These are phyloP conservation scores for Etheostoma spectabile DNA, from an alignment of 2,113 vertebrate genomes.

Conservation along the genomic window DNA sequence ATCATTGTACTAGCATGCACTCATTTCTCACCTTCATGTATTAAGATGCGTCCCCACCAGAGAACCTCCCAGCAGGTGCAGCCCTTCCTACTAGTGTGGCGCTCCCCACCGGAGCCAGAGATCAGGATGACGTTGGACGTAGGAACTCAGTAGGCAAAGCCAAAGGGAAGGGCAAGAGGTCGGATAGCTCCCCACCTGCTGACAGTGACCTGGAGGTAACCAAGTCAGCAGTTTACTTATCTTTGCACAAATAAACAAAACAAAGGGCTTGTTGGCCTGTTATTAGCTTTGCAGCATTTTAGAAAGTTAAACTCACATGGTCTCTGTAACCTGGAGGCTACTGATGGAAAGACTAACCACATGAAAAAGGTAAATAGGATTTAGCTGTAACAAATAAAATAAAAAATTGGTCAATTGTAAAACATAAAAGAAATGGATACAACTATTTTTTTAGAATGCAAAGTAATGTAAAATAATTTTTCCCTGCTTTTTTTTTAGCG, in stretches of 20 bases:
- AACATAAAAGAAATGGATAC: neutral
- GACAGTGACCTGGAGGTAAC: conserved; percentile 94
- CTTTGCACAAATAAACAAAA: neutral
- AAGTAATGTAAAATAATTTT: neutral
- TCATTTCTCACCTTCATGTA: neutral
- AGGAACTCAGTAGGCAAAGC: conserved; percentile 92
- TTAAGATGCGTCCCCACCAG: conserved; percentile 77
- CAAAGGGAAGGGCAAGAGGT: conserved; percentile 93
- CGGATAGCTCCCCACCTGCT: conserved; percentile 86
- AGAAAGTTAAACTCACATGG: neutral
- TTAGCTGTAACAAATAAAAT: neutral
- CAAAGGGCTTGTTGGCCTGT: neutral
- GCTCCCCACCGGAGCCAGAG: conserved; percentile 84
- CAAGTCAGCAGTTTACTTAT: too few species aligned
- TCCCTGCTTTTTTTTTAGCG: conserved; percentile 78
- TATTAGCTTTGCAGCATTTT: neutral
- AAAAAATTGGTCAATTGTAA: neutral
- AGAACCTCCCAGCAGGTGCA: conserved; percentile 77
- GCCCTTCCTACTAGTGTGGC: conserved; percentile 69
- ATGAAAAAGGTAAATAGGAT: neutral
- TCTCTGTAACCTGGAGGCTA: neutral
- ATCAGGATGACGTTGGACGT: conserved; percentile 90
- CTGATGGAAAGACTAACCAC: neutral
- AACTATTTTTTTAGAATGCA: neutral
- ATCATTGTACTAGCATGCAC: neutral